Evolutionary conservation across 2,113 vertebrate genomes (phyloP), one percentile per base, ranked within the genome.

Genomic region (Hystrix cristata): DNA sequence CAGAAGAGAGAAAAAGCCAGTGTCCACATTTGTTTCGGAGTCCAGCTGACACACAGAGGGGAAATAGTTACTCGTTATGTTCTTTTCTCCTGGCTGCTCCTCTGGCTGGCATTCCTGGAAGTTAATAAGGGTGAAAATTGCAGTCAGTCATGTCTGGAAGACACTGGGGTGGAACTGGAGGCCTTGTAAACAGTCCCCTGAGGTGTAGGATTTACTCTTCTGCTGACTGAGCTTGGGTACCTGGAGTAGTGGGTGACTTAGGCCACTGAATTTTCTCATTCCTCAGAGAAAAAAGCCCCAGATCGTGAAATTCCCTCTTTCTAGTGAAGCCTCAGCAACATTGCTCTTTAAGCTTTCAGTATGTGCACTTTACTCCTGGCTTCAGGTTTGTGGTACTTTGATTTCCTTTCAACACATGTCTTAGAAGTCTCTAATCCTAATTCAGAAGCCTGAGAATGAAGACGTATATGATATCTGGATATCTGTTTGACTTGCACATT

Each of bases 51-150:
- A 93, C 89, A 72, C 57, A 92, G 88, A 96, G 62, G 64, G 80
- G 90, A 97, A 97, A 79, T 78, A 91, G 74, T 84, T 94, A 38
- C 80, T 94, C 0, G 3, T 92, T 93, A 51, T 78, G 72, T 80
- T 69, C 87, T 59, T 18, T 97, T 84, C 5, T 97, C 90, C 97
- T 96, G 84, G 90, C 97, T 2, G 16, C 81, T 98, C 76, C 97
- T 98, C 96, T 98, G 88, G 90, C 78, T 90, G 98, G 94, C 98
- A 98, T 98, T 98, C 98, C 98, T 98, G 98, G 95, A 98, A 98
- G 98, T 98, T 98, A 98, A 98, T 98, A 98, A 98, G 98, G 98
- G 96, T 99, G 98, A 98, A 98, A 99, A 98, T 98, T 98, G 96
- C 94, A 98, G 97, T 98, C 94, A 74, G 97, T 98, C 95, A 65